phyloP scores from a whole-genome alignment of 1,140 invertebrate species.

The Scaptomyza montana region DNA sequence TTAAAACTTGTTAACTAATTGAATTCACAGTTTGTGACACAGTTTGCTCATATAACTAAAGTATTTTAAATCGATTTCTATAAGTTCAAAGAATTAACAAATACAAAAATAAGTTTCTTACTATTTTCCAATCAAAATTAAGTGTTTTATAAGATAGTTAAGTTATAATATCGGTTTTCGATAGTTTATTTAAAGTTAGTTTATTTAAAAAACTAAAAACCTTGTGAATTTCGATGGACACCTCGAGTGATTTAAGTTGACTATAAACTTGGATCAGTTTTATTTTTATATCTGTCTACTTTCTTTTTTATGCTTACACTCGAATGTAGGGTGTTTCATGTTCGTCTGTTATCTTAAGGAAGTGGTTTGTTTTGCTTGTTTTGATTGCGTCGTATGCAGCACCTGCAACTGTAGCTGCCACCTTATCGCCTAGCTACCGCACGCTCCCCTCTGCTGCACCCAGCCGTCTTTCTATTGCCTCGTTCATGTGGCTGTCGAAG shows the following conservation, averaged over 20 bases:
- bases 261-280: neutral
- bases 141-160: too few relatives aligned
- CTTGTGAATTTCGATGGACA: too few relatives aligned
- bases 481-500: constrained; percentile 81
- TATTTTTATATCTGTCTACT: neutral
- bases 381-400: constrained; percentile 74
- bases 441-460: neutral
- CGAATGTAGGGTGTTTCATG: constrained; percentile 38
- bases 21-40: constrained; percentile 1
- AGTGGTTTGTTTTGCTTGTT: constrained; percentile 51
- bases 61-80: neutral
- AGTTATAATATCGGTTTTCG: too few relatives aligned
- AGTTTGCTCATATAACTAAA: neutral
- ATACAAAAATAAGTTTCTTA: too few relatives aligned
- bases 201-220: too few relatives aligned
- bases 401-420: constrained; percentile 55
- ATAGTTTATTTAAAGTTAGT: too few relatives aligned
- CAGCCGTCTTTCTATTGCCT: constrained; percentile 33
- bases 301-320: neutral
- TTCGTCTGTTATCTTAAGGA: constrained; percentile 24
- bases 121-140: too few relatives aligned
- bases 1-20: constrained; percentile 20
- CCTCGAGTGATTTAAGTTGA: too few relatives aligned
- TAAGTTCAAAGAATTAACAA: too few relatives aligned
- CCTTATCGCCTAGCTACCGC: neutral